Conservation (phyloP, 2,888 invertebrate species). For the Euplagia quadripunctaria region DNA sequence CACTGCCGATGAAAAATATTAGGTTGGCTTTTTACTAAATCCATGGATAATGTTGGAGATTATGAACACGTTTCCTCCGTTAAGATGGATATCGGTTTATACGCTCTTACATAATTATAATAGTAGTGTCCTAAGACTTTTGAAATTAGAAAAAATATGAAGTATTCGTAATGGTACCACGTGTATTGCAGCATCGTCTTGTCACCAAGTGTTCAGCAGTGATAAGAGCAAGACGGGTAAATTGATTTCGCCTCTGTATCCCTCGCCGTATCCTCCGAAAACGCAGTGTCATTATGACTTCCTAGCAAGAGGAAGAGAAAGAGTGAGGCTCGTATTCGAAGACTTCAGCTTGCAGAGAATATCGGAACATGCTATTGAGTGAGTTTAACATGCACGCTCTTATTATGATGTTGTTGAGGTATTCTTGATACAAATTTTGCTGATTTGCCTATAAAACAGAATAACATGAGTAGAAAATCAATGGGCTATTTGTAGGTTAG, state of each 20-base stretch:
- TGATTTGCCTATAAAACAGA: not conserved
- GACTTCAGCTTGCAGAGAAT: slow-evolving; percentile 93
- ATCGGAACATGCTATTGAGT: slow-evolving; percentile 89
- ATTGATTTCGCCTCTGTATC: slow-evolving; percentile 94
- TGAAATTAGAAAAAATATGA: not conserved
- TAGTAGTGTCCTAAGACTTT: not conserved
- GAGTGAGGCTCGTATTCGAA: slow-evolving; percentile 93
- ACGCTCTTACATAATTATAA: not conserved
- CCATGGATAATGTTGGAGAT: too few relatives aligned
- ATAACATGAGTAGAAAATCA: not conserved
- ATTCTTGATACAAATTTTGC: too few relatives aligned
- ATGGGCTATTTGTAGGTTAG: too few relatives aligned
- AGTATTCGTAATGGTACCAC: not conserved
- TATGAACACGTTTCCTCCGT: too few relatives aligned
- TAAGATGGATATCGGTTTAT: not conserved
- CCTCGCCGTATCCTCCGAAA: slow-evolving; percentile 92
- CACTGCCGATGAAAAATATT: too few relatives aligned
- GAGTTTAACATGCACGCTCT: slow-evolving; percentile 67
- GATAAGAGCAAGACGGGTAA: slow-evolving; percentile 93
- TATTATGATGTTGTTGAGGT: not conserved
- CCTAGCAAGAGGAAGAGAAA: slow-evolving; percentile 93
- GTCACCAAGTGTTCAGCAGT: slow-evolving; percentile 92
- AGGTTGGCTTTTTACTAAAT: too few relatives aligned
- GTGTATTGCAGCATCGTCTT: slow-evolving; percentile 89
- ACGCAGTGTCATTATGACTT: slow-evolving; percentile 96